Evolutionary conservation across 2,888 invertebrate genomes (phyloP), one percentile per base, ranked within the genome.

Genomic region (Amiota minor): DNA sequence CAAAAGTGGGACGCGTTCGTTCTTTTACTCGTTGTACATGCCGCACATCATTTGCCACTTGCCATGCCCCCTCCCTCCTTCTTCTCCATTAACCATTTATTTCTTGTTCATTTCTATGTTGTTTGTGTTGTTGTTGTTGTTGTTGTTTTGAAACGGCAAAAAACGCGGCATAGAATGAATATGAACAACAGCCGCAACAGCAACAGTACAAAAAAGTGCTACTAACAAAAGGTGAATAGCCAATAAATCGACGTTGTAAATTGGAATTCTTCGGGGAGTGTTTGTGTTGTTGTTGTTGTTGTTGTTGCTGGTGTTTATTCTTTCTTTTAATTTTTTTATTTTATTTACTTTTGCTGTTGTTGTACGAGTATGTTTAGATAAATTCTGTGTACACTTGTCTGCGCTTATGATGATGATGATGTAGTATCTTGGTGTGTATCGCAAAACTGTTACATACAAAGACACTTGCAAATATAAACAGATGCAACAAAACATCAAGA

Each of bases 201-300:
- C 46, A 62, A 45, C 70, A 46, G 49, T 46, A 67, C 59, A 50
- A 46, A 72, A 56, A 72, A 46, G 65, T 56, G 65, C 50, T 67
- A 35, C 75, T 76, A 78, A 77, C 75, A 77, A 82, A 80, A 89
- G 89, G 88, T 89, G 89, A 89, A 89, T 88, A 89, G 88, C 89
- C 89, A 89, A 83, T 83, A 88, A 88, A 88, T 86, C 84, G 85
- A 85, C 85, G 80, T 81, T 80, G 85, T 85, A 83, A 83, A 83
- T 83, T 85, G 82, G 85, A 83, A 84, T 85, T 83, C 83, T 85
- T 82, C 80, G 77, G 75, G 76, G 81, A 77, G 76, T 79, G 70
- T 76, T 74, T 71, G n/a, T n/a, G 45, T 70, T 56, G 74, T 75
- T 76, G 64, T 70, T 73, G 59, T 75, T 74, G 16, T 59, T 59